Base-by-base conservation (phyloP, 2,113 vertebrate species). In the Oreochromis niloticus region DNA sequence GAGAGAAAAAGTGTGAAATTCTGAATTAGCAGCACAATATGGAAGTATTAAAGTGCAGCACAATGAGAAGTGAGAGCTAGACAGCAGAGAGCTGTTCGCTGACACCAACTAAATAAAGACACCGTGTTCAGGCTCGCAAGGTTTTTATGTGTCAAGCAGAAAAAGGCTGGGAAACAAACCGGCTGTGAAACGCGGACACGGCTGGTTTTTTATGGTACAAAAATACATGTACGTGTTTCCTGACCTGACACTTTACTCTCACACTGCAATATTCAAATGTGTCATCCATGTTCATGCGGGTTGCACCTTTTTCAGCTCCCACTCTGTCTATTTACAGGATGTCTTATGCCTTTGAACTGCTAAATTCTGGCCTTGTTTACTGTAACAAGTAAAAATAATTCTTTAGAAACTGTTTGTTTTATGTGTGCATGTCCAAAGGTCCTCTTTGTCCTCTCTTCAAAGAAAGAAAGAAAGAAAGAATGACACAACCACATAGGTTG, bases 1-100 rank as follows among this genome's bases (percentile, higher is more conserved):
- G 30, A 84, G 79, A 93, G 54, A 89, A 92, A 94, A 93, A 92
- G 94, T 95, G 95, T 95, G 94, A 95, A 95, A 95, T 94, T 92
- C 63, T 19, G 88, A 93, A 95, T 95, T 94, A 94, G 93, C 89
- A 19, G 84, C 86, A 91, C 92, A 95, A 93, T 94, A 82, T 89
- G 86, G 84, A 93, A 83, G 90, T 91, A 93, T 90, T 91, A 88
- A 84, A 91, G 89, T 88, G 86, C 68, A 5, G 79, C 83, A 92
- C 88, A 92, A 91, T 87, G 86, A 90, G 91, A 80, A 10, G 86
- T 1, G 71, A 85, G 82, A 84, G 89, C 91, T 7, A 19, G 85
- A 43, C 19, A 30, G 81, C 63, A 11, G 56, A 82, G 81, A 43
- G 90, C 56, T 75, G 91, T 78, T 88, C 56, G 10, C 88, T 22